A percentile compares a stretch with the other conserved stretches of the same genome.
Evolutionary conservation across 2,888 invertebrate species (phyloP).

Genomic region (Colletes collaris): DNA sequence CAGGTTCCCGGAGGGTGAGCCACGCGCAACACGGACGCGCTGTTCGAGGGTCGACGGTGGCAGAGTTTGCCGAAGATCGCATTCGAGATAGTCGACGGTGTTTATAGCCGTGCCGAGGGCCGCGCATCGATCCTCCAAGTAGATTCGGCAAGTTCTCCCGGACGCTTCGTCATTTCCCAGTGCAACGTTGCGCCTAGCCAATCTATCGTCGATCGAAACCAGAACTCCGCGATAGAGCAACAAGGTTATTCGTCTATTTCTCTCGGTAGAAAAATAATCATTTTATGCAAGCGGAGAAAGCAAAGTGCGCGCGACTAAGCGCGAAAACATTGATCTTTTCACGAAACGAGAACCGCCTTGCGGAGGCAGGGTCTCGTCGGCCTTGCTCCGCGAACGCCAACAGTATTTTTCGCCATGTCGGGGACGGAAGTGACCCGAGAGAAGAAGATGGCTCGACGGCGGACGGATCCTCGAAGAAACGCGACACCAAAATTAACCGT

Average conservation of each 20-base stretch:
- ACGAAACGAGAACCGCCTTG: neutral
- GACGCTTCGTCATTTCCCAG: too few species aligned
- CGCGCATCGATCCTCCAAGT: conserved; percentile 60
- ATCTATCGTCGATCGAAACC: too few species aligned
- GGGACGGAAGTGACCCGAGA: conserved; percentile 50
- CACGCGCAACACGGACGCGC: conserved; percentile 30
- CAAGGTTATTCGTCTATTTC: too few species aligned
- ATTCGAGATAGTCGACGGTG: conserved; percentile 71
- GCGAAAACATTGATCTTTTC: conserved; percentile 28
- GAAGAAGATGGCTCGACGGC: conserved; percentile 52
- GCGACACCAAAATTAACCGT: conserved; percentile 76
- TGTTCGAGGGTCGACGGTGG: conserved; percentile 58
- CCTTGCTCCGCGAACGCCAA: neutral
- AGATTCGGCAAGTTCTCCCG: neutral
- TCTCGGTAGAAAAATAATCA: too few species aligned
- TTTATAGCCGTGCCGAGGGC: conserved; percentile 63
- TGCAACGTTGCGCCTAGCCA: too few species aligned
- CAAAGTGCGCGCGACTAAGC: neutral
- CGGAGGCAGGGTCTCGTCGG: neutral
- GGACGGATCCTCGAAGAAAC: conserved; percentile 67
- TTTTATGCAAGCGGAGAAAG: neutral
- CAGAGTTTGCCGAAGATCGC: conserved; percentile 66
- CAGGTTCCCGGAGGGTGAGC: conserved; percentile 44
- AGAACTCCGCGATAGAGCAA: too few species aligned
- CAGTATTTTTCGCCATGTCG: conserved; percentile 28